phyloP scores from a whole-genome alignment of 2,113 vertebrate genomes.

The Nymphicus hollandicus region DNA sequence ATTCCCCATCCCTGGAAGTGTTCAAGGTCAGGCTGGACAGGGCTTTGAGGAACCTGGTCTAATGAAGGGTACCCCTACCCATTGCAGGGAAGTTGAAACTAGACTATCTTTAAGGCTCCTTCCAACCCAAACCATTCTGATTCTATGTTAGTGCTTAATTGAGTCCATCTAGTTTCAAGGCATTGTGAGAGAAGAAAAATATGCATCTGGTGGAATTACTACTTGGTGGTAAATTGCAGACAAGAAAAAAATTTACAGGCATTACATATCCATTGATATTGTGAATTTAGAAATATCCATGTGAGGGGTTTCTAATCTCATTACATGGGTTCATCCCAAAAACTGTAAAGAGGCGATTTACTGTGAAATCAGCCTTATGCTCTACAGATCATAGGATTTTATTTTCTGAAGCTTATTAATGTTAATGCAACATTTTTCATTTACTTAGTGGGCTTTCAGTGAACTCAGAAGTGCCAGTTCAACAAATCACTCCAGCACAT shows the following conservation, averaged over 20 bases:
- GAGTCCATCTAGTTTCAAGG: not conserved
- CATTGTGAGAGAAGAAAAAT: not conserved
- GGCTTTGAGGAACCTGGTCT: not conserved
- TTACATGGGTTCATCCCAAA: constrained; percentile 10
- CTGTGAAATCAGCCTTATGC: constrained; percentile 16
- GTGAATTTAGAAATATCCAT: not conserved
- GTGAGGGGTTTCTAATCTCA: not conserved
- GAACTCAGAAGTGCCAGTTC: not conserved
- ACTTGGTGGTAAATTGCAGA: not conserved
- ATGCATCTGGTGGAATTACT: not conserved
- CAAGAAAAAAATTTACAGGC: not conserved
- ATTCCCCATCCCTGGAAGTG: not conserved
- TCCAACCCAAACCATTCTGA: not conserved
- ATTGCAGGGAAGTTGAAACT: not conserved
- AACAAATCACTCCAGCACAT: not conserved
- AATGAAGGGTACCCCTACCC: not conserved
- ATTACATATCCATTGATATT: not conserved
- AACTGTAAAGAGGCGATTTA: not conserved
- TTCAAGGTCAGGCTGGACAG: not conserved
- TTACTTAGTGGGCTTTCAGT: not conserved
- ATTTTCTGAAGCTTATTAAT: not conserved
- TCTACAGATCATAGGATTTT: constrained; percentile 28
- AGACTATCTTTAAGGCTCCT: not conserved
- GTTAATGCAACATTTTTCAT: not conserved
- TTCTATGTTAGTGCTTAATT: not conserved